These are phyloP conservation scores for Lagopus muta DNA, from an alignment of 2,113 vertebrate genomes.

Conservation along the genomic window DNA sequence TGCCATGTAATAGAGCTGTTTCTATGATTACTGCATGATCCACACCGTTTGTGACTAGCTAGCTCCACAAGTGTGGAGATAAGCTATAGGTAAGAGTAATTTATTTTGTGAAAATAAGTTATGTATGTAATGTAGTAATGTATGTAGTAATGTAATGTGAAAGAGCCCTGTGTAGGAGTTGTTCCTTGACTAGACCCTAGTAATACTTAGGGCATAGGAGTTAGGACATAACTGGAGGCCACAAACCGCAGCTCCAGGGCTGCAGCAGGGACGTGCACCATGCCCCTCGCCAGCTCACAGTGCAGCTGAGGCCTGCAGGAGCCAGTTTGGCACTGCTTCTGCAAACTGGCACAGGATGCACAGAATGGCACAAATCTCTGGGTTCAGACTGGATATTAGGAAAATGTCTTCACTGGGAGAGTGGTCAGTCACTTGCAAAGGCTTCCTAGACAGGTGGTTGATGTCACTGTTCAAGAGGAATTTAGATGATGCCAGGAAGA, in stretches of 20 bases:
- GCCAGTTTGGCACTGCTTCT: too few species aligned
- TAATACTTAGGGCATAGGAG: fast-evolving
- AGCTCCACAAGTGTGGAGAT: background rate
- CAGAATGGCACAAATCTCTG: background rate
- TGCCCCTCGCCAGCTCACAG: too few species aligned
- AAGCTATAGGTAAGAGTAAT: background rate
- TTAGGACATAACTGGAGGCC: background rate
- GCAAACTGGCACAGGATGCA: background rate
- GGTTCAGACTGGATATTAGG: background rate
- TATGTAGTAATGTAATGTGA: too few species aligned
- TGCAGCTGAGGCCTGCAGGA: too few species aligned
- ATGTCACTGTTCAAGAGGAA: background rate
- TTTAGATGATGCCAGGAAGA: background rate
- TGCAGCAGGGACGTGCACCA: too few species aligned
- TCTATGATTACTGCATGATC: background rate
- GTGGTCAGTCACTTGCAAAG: background rate
- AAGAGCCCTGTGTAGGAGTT: background rate
- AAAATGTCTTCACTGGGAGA: background rate
- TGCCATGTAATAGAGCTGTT: background rate
- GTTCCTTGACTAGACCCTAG: background rate
- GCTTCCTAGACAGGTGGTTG: background rate
- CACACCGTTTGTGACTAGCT: background rate
- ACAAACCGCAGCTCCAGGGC: too few species aligned
- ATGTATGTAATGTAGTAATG: too few species aligned
- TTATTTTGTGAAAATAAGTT: background rate